Percentiles rank a stretch among this genome's conserved stretches.
phyloP scores from a whole-genome alignment of 2,888 invertebrate species.

The Napeogenes sylphis region DNA sequence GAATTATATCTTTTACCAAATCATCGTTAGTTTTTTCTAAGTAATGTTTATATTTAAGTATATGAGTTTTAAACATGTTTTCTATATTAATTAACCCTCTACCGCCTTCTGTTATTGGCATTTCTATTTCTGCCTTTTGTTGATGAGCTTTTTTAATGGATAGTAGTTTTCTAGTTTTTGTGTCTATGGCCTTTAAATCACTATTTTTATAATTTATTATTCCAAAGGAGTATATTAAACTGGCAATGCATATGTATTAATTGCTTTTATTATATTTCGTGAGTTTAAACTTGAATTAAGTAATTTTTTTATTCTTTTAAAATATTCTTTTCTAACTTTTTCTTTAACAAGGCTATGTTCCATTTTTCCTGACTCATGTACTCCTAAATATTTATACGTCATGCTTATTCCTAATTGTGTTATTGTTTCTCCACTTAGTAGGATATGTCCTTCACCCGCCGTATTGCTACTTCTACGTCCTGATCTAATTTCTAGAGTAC shows the following conservation, averaged over 20 bases:
- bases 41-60: no score
- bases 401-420: background rate
- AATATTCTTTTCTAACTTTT: constrained; percentile 19
- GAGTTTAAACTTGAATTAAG: constrained; percentile 13
- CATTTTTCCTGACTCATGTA: constrained; percentile 22
- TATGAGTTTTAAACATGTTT: constrained; percentile 6
- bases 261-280: constrained; percentile 13
- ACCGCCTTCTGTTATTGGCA: constrained; percentile 23
- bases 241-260: constrained; percentile 5
- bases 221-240: constrained; percentile 16
- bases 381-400: constrained; percentile 23
- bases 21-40: no score
- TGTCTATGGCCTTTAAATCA: background rate
- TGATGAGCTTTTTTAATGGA: constrained; percentile 26
- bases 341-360: constrained; percentile 21
- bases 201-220: constrained; percentile 23
- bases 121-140: constrained; percentile 28
- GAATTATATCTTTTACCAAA: no score
- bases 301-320: constrained; percentile 14
- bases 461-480: constrained; percentile 7
- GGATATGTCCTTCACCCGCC: constrained; percentile 17
- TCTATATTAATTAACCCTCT: constrained; percentile 21
- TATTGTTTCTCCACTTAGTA: constrained; percentile 23
- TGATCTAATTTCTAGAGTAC: constrained; percentile 16
- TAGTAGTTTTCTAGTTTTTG: constrained; percentile 25